Percentiles rank a stretch among this genome's conserved stretches.
phyloP scores from a whole-genome alignment of 2,888 invertebrate species.

The Euplagia quadripunctaria region DNA sequence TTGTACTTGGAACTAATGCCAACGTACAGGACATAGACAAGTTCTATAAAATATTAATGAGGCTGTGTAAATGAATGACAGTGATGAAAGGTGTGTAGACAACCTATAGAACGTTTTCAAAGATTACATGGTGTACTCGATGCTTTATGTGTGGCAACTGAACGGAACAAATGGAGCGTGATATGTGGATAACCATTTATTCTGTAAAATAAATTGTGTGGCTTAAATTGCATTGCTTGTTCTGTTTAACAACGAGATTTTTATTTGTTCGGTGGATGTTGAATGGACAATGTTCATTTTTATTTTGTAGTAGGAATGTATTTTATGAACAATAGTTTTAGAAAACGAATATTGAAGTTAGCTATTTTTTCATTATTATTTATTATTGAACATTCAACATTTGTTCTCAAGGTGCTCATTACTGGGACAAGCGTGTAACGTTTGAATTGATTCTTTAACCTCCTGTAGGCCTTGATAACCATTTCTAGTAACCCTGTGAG shows the following conservation, averaged over 20 bases:
- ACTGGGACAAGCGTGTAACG: too few species aligned
- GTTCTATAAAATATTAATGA: neutral
- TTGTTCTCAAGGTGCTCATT: too few species aligned
- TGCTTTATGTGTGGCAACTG: conserved; percentile 54
- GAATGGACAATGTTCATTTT: conserved; percentile 4
- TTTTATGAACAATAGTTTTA: neutral
- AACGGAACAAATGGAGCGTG: conserved; percentile 65
- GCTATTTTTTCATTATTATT: neutral
- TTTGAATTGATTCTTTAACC: too few species aligned
- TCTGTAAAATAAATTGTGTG: conserved; percentile 53
- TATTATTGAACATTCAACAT: too few species aligned
- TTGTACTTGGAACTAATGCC: neutral
- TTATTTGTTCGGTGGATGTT: conserved; percentile 6
- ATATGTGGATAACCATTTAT: conserved; percentile 60
- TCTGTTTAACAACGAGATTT: conserved; percentile 1
- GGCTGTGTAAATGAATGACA: conserved; percentile 2
- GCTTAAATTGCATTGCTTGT: conserved; percentile 35
- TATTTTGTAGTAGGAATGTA: neutral
- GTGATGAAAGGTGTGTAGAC: neutral
- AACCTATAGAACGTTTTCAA: conserved; percentile 35
- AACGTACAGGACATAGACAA: neutral
- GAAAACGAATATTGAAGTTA: neutral
- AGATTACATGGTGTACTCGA: conserved; percentile 43
- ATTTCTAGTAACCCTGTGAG: too few species aligned
- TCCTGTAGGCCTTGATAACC: too few species aligned